Evolutionary conservation across 2,797 vertebrate species (phyloP).

Genomic region (Chaetophractus vellerosus): DNA sequence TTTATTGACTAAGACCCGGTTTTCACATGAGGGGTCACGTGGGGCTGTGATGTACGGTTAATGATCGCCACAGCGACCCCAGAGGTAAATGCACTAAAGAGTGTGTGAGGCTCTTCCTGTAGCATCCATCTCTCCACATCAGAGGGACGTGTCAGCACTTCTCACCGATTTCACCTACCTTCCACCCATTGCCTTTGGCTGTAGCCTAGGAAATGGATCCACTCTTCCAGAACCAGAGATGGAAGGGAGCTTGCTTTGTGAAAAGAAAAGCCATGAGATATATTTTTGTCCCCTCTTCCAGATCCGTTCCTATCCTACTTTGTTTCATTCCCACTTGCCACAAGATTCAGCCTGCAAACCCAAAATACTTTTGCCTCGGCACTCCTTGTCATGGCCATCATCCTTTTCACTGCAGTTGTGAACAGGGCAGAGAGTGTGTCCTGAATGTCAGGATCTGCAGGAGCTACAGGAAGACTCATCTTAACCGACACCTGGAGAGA

Average conservation of each 20-base stretch:
- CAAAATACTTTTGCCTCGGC: background rate
- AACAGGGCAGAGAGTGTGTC: background rate
- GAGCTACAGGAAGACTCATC: background rate
- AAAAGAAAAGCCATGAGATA: background rate
- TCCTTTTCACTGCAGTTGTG: background rate
- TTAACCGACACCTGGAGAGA: background rate
- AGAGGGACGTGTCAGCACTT: background rate
- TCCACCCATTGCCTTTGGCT: background rate
- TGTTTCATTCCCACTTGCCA: background rate
- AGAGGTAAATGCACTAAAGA: background rate
- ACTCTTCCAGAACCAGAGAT: background rate
- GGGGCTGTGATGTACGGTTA: accelerated
- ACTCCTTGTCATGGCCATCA: background rate
- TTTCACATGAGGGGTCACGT: background rate
- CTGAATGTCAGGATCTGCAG: background rate
- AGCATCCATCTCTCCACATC: background rate
- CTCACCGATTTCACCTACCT: accelerated
- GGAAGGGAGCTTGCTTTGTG: background rate
- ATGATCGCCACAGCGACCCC: background rate
- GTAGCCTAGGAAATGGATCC: background rate
- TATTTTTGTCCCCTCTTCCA: background rate
- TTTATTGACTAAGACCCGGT: background rate
- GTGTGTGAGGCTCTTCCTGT: background rate
- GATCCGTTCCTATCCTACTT: background rate
- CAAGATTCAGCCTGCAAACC: background rate